Conservation (phyloP, 2,113 vertebrate species). For the Aphyosemion australe region DNA sequence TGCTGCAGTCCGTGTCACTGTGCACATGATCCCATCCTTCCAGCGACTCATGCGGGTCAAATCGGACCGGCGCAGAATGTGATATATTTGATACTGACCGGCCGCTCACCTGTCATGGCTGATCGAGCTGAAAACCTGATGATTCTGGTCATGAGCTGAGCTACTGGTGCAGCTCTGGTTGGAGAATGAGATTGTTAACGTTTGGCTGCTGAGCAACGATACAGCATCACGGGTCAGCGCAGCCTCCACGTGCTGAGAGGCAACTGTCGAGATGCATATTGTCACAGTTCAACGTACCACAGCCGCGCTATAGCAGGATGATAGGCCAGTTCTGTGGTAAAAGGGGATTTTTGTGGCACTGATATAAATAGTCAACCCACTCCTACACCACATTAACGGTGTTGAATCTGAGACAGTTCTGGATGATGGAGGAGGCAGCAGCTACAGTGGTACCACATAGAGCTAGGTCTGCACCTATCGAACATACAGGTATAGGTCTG, state of each 20-base stretch:
- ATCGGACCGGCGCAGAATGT: neutral
- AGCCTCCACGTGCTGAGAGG: neutral
- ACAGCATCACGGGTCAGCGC: constrained; percentile 14
- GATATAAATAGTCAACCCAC: constrained; percentile 19
- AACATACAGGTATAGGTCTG: too few relatives aligned
- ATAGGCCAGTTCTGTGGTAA: neutral
- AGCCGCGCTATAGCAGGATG: neutral
- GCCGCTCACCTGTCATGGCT: neutral
- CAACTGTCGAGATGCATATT: constrained; percentile 4
- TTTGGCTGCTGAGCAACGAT: neutral
- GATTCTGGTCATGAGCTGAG: neutral
- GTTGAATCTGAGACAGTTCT: constrained; percentile 2
- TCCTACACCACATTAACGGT: neutral
- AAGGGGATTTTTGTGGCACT: constrained; percentile 19
- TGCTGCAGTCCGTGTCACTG: neutral
- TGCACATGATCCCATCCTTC: neutral
- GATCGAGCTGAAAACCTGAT: neutral
- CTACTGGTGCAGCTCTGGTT: neutral
- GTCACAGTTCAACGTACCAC: constrained; percentile 5
- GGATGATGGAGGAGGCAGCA: neutral
- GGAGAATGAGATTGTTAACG: neutral
- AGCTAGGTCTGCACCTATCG: too few relatives aligned
- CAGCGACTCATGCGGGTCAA: neutral
- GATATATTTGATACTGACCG: neutral
- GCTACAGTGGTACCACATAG: too few relatives aligned